These are phyloP conservation scores for Spea hammondii DNA, from an alignment of 2,797 vertebrate genomes.

Conservation along the genomic window DNA sequence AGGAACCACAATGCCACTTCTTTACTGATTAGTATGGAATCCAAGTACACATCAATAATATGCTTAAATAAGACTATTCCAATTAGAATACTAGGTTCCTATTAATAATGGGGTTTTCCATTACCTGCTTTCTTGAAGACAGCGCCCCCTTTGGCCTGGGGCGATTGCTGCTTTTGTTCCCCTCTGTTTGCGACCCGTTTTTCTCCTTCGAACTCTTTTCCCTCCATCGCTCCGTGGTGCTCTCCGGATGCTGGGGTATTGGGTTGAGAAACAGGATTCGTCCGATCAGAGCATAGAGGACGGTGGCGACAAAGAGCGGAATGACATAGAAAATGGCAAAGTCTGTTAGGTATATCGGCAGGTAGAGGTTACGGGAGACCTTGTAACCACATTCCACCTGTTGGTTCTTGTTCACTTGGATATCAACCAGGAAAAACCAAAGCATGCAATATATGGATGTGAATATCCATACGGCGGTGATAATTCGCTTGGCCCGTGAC, in stretches of 20 bases:
- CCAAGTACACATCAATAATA: too few species aligned
- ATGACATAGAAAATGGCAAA: slow-evolving; percentile 78
- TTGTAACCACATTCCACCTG: slow-evolving; percentile 75
- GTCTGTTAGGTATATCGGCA: slow-evolving; percentile 83
- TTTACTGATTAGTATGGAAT: too few species aligned
- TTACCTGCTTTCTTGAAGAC: slow-evolving; percentile 81
- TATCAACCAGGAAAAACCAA: slow-evolving; percentile 83
- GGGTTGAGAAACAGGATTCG: slow-evolving; percentile 73
- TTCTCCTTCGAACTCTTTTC: slow-evolving; percentile 64
- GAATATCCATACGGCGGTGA: slow-evolving; percentile 70
- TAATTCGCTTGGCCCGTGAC: slow-evolving; percentile 75
- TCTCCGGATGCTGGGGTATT: slow-evolving; percentile 62
- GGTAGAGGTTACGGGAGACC: slow-evolving; percentile 77
- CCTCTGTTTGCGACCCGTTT: slow-evolving; percentile 35
- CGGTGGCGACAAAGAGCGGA: slow-evolving; percentile 72
- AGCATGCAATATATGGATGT: slow-evolving; percentile 78
- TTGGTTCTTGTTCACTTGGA: slow-evolving; percentile 65
- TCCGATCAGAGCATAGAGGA: slow-evolving; percentile 77
- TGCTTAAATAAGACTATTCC: too few species aligned
- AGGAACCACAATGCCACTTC: too few species aligned
- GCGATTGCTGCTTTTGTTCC: slow-evolving; percentile 55
- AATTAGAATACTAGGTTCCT: too few species aligned
- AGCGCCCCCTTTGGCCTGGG: slow-evolving; percentile 61
- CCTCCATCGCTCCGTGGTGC: slow-evolving; percentile 44
- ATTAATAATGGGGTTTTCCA: too few species aligned